Evolutionary conservation across 2,888 invertebrate genomes (phyloP).

Genomic region (Limnephilus marmoratus): DNA sequence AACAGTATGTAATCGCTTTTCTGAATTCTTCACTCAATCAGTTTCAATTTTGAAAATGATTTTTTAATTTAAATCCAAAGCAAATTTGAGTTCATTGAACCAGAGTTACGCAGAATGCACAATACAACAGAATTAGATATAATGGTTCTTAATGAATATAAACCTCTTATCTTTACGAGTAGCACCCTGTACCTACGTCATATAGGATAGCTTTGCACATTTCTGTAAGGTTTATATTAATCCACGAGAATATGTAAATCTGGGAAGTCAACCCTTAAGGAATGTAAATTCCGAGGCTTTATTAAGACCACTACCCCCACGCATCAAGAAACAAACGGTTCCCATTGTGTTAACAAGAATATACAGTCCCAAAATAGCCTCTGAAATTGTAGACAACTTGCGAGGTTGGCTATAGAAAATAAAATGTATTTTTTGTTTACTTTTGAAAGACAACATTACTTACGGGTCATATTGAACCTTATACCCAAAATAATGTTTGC

Average conservation of each 20-base stretch:
- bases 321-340: not conserved
- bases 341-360: not conserved
- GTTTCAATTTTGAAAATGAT: too few relatives aligned
- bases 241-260: constrained; percentile 25
- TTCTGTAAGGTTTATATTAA: constrained; percentile 14
- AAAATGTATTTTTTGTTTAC: not conserved
- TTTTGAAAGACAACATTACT: not conserved
- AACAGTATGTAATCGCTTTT: too few relatives aligned
- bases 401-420: not conserved
- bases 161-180: too few relatives aligned
- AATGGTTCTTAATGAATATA: too few relatives aligned
- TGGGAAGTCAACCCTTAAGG: not conserved
- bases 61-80: too few relatives aligned
- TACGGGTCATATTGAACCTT: not conserved
- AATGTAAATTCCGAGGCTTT: not conserved
- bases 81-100: too few relatives aligned
- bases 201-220: not conserved
- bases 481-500: constrained; percentile 2
- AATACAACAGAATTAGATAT: too few relatives aligned
- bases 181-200: too few relatives aligned
- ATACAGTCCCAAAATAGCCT: not conserved
- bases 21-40: too few relatives aligned
- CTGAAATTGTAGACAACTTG: not conserved
- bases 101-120: too few relatives aligned
- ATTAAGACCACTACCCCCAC: not conserved